Percentiles rank a stretch among this genome's conserved stretches.
These are phyloP conservation scores for Colistium nudipinnis DNA, from an alignment of 2,113 vertebrate genomes.

Conservation along the genomic window DNA sequence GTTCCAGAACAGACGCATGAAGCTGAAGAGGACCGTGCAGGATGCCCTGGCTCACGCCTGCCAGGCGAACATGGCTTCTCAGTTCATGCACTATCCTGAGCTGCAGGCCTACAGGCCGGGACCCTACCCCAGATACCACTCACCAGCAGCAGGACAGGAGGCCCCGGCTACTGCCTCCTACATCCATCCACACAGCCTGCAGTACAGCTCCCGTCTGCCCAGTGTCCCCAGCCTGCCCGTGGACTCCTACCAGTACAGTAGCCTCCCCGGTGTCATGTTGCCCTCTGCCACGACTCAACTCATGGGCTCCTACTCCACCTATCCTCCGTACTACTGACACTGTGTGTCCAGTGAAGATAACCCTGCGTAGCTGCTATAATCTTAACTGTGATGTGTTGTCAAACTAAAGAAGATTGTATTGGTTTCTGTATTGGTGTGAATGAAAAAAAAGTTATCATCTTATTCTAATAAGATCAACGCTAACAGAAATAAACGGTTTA, in stretches of 20 bases:
- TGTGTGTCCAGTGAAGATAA: not conserved
- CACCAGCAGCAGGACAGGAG: slow-evolving; percentile 50
- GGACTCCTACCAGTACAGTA: slow-evolving; percentile 76
- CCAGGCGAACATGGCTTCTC: slow-evolving; percentile 74
- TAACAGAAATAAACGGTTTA: not conserved
- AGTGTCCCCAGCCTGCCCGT: slow-evolving; percentile 52
- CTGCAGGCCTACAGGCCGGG: slow-evolving; percentile 73
- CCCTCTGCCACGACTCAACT: slow-evolving; percentile 42
- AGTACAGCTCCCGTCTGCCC: slow-evolving; percentile 57
- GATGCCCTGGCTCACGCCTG: slow-evolving; percentile 83
- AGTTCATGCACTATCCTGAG: slow-evolving; percentile 77
- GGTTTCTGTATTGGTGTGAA: no score
- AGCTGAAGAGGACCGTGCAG: slow-evolving; percentile 87
- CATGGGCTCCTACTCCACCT: slow-evolving; percentile 63
- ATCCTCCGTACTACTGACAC: slow-evolving; percentile 73
- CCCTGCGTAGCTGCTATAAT: not conserved
- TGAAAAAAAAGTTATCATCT: not conserved
- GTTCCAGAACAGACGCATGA: slow-evolving; percentile 92
- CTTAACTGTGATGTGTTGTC: not conserved
- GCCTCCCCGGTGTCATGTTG: slow-evolving; percentile 65
- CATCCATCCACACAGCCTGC: slow-evolving; percentile 61
- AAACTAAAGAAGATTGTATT: not conserved
- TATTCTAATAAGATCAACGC: slow-evolving; percentile 6
- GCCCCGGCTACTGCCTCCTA: slow-evolving; percentile 39
- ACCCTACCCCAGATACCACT: slow-evolving; percentile 70